Base-by-base conservation (phyloP, 2,113 vertebrate genomes). In the Pao palembangensis region DNA sequence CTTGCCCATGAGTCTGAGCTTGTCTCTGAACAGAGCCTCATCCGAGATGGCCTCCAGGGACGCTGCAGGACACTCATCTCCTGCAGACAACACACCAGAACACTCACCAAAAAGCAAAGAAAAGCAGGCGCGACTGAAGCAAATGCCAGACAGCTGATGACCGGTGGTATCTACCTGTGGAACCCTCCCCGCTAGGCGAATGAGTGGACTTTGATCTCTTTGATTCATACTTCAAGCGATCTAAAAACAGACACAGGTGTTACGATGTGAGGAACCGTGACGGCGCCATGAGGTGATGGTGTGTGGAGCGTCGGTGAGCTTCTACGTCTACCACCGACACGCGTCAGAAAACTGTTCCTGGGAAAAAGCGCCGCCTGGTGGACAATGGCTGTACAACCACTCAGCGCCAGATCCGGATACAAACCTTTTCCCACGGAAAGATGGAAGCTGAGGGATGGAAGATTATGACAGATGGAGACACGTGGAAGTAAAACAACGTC, bases 1-100 rank as follows among this genome's bases (percentile, higher is more conserved):
- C 90, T 99, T 99, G 1, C 97, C 97, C 97, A 99, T 99, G 92
- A 95, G 97, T 79, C 95, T 98, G 75, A 99, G 82, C 84, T 96
- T 99, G 92, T 98, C 97, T 88, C 95, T 91, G 90, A 99, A 99
- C 86, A 96, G 90, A 82, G 96, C 95, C 57, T 99, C 97, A 50
- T 99, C 97, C 23, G 94, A 96, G 67, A 92, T 89, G 1, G 92
- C 73, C 19, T 98, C 96, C 16, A 87, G 64, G 11, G 83, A 78
- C 51, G 80, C 89, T 41, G 91, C 88, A 48, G 86, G 72, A 60
- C 78, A 82, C 42, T 58, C 83, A 0, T 94, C 91, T 74, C 92
- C 93, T 94, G 87, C 14, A 82, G 52, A 69, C 72, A 85, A 62
- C 64, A 62, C 64, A 57, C 43, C 68, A 18, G 61, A 18, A n/a